A percentile compares a stretch with the other conserved stretches of the same genome.
These are phyloP conservation scores for Sphyrna mokarran DNA, from an alignment of 2,113 vertebrate genomes.

Conservation along the genomic window DNA sequence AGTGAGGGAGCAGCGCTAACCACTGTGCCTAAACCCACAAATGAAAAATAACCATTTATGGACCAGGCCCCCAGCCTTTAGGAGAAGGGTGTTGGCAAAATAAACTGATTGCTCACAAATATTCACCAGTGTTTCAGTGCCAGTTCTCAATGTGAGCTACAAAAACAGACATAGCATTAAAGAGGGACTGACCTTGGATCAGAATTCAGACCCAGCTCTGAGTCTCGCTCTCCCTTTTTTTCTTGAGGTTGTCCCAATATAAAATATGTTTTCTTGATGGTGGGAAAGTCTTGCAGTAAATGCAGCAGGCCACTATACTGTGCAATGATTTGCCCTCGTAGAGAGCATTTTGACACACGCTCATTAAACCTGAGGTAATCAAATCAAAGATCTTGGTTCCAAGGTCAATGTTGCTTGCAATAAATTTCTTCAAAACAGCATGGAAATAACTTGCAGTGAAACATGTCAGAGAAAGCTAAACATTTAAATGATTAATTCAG, in stretches of 20 bases:
- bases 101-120: not conserved
- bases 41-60: not conserved
- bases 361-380: slow-evolving; percentile 50
- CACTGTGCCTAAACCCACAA: not conserved
- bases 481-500: not conserved
- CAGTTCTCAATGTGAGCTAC: not conserved
- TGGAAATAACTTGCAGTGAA: not conserved
- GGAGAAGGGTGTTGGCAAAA: not conserved
- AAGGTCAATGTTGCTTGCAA: not conserved
- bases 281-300: slow-evolving; percentile 53
- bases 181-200: slow-evolving; percentile 50
- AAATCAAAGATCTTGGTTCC: not conserved
- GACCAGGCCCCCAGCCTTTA: not conserved
- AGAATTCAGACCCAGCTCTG: slow-evolving; percentile 43
- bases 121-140: not conserved
- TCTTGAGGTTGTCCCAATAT: slow-evolving; percentile 45
- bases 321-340: slow-evolving; percentile 55
- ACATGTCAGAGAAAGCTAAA: not conserved
- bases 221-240: slow-evolving; percentile 43
- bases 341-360: slow-evolving; percentile 47
- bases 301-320: slow-evolving; percentile 53
- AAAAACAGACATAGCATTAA: not conserved
- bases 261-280: slow-evolving; percentile 57
- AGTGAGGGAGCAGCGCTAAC: too few relatives aligned
- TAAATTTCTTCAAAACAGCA: not conserved